phyloP scores from a whole-genome alignment of 2,797 vertebrate species.

The Sitta carolinensis region DNA sequence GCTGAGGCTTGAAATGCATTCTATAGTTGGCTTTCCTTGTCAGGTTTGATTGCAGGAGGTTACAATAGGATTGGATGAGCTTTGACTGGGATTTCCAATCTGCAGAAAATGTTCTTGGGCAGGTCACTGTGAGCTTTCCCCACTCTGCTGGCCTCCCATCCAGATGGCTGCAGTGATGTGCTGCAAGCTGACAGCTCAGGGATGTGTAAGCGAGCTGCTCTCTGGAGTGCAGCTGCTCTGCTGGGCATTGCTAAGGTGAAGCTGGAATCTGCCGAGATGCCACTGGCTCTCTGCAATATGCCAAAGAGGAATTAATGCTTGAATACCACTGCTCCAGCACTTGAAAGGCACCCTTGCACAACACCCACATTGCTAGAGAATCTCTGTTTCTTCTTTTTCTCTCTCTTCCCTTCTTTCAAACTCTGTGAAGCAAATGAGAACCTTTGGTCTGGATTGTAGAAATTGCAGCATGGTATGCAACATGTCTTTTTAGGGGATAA shows the following conservation, averaged over 20 bases:
- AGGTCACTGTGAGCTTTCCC: neutral
- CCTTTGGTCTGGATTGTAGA: neutral
- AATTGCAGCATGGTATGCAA: neutral
- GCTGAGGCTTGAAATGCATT: slow-evolving; percentile 18
- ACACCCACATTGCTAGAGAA: neutral
- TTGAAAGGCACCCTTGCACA: neutral
- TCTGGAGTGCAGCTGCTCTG: slow-evolving; percentile 76
- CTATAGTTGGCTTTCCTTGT: slow-evolving; percentile 16
- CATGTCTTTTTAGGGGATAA: neutral
- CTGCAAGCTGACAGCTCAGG: slow-evolving; percentile 72
- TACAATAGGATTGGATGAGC: neutral
- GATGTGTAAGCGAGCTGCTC: slow-evolving; percentile 57
- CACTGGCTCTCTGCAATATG: neutral
- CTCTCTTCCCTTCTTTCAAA: neutral
- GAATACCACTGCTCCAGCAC: neutral
- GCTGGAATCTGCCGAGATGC: slow-evolving; percentile 11
- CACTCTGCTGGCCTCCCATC: slow-evolving; percentile 19
- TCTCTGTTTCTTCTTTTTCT: neutral
- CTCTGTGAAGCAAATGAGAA: neutral
- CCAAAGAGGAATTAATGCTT: slow-evolving; percentile 26
- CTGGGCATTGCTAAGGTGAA: slow-evolving; percentile 32
- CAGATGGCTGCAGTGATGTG: slow-evolving; percentile 66
- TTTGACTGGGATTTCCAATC: slow-evolving; percentile 33
- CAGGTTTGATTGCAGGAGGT: neutral
- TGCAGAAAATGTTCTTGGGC: neutral